Percentiles rank a stretch among this genome's conserved stretches.
Conservation (phyloP, 2,797 vertebrate genomes). For the Lates japonicus region DNA sequence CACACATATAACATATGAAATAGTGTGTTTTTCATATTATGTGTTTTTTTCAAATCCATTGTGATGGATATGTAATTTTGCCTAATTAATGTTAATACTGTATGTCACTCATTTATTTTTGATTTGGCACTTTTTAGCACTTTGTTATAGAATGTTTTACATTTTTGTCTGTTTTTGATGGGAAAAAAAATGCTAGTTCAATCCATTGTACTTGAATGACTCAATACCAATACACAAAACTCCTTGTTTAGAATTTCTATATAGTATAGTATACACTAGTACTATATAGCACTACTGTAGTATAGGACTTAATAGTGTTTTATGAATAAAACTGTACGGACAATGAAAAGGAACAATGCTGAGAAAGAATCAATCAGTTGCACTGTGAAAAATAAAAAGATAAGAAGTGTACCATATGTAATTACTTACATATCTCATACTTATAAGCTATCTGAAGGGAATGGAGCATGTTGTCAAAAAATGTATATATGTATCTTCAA, state of each 20-base stretch:
- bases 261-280: no score
- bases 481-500: background rate
- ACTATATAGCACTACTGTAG: no score
- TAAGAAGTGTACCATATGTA: background rate
- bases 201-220: background rate
- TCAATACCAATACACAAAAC: background rate
- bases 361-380: background rate
- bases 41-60: background rate
- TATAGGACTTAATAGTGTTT: no score
- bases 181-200: background rate
- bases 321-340: background rate
- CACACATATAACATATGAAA: no score
- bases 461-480: background rate
- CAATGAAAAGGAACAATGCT: background rate
- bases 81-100: no score
- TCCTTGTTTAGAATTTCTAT: background rate
- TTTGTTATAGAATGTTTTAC: background rate
- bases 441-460: background rate
- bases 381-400: background rate
- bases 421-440: background rate
- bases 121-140: background rate
- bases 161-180: background rate
- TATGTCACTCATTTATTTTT: no score
- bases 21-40: no score
- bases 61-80: no score